A percentile compares a stretch with the other conserved stretches of the same genome.
phyloP scores from a whole-genome alignment of 1,140 invertebrate species.

The Drosophila baimaii region DNA sequence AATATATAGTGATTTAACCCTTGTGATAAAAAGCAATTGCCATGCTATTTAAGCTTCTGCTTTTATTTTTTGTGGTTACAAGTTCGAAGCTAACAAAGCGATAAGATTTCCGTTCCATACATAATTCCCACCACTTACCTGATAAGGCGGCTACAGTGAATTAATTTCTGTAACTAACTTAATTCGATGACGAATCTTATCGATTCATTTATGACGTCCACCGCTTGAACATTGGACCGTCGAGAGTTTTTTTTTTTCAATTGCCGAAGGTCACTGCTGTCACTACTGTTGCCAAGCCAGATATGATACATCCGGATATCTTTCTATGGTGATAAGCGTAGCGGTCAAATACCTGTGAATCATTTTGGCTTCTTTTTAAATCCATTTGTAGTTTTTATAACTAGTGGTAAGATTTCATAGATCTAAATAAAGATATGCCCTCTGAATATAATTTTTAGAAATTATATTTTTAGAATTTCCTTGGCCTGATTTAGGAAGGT shows the following conservation, averaged over 20 bases:
- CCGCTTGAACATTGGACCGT: slow-evolving; percentile 36
- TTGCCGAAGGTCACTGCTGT: slow-evolving; percentile 25
- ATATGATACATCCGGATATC: slow-evolving; percentile 40
- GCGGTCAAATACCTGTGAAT: slow-evolving; percentile 11
- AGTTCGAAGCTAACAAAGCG: not conserved
- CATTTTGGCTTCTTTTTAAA: slow-evolving; percentile 1
- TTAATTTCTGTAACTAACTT: slow-evolving; percentile 30
- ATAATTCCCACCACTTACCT: slow-evolving; percentile 9
- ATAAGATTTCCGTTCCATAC: slow-evolving; percentile 26
- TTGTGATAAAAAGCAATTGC: not conserved
- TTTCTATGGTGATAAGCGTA: slow-evolving; percentile 11
- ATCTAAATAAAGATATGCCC: not conserved
- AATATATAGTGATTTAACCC: not conserved
- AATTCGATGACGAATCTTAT: slow-evolving; percentile 45
- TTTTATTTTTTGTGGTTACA: slow-evolving; percentile 9
- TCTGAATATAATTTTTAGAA: not conserved
- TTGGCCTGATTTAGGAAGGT: not conserved
- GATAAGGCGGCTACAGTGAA: slow-evolving; percentile 21
- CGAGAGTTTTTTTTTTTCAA: slow-evolving; percentile 17
- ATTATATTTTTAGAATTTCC: not conserved
- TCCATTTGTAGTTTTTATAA: not conserved
- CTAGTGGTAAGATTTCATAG: not conserved
- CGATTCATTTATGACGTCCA: slow-evolving; percentile 33
- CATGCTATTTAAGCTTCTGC: not conserved
- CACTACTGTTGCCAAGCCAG: slow-evolving; percentile 29